phyloP scores from a whole-genome alignment of 2,888 invertebrate species.

The Gastracanthus pulcherrimus region DNA sequence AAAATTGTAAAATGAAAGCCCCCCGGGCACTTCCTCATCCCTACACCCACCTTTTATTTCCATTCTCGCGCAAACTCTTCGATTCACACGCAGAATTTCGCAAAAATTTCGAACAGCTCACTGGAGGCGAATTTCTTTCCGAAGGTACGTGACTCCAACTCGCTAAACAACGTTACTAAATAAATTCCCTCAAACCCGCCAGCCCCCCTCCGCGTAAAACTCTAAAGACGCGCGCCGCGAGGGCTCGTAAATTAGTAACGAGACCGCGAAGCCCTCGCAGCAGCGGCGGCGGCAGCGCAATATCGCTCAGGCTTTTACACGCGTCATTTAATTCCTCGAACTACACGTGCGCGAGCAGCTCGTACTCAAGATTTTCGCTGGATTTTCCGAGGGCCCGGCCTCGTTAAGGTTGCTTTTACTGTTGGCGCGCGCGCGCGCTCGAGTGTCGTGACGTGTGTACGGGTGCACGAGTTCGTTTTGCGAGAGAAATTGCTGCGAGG shows the following conservation, averaged over 20 bases:
- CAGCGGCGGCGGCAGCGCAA: too few relatives aligned
- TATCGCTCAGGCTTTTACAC: slow-evolving; percentile 8
- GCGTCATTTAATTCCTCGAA: slow-evolving; percentile 16
- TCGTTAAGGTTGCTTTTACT: too few relatives aligned
- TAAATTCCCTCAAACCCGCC: background rate
- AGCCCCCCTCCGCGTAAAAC: too few relatives aligned
- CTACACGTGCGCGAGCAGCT: background rate
- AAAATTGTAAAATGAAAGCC: background rate
- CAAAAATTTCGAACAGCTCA: background rate
- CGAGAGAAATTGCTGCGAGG: too few relatives aligned
- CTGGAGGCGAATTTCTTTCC: background rate
- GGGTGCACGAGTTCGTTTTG: too few relatives aligned
- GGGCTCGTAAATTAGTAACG: slow-evolving; percentile 31
- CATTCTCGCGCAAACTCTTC: background rate
- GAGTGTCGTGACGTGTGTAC: too few relatives aligned
- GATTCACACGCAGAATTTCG: background rate
- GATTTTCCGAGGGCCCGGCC: too few relatives aligned
- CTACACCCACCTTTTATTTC: too few relatives aligned
- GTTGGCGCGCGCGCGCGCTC: too few relatives aligned
- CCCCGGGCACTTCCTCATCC: too few relatives aligned
- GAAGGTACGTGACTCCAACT: background rate
- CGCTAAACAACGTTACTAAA: background rate
- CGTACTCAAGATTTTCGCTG: background rate
- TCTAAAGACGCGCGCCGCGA: background rate
- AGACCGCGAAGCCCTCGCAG: too few relatives aligned